Evolutionary conservation across 2,113 vertebrate genomes (phyloP).

Genomic region (Dipodomys stephensi): DNA sequence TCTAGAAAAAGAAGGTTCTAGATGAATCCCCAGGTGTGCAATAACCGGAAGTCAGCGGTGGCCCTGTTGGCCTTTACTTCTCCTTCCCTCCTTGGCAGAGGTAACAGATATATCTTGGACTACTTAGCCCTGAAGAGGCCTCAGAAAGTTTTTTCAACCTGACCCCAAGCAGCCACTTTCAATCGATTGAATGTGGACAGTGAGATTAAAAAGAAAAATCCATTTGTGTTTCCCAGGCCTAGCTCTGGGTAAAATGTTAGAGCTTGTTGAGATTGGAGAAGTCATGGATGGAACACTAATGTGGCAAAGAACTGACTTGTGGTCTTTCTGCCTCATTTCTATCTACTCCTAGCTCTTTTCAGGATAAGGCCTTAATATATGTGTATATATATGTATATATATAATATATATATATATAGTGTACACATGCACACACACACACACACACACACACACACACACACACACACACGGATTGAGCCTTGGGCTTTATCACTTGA

Average conservation of each 20-base stretch:
- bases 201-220: not conserved
- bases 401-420: too few relatives aligned
- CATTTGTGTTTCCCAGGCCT: not conserved
- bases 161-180: not conserved
- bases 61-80: not conserved
- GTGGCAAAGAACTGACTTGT: not conserved
- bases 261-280: not conserved
- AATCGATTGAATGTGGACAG: not conserved
- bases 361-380: not conserved
- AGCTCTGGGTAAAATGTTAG: not conserved
- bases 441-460: too few relatives aligned
- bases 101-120: not conserved
- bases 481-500: too few relatives aligned
- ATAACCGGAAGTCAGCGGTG: not conserved
- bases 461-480: too few relatives aligned
- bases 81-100: not conserved
- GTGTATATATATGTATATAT: too few relatives aligned
- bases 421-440: too few relatives aligned
- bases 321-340: not conserved
- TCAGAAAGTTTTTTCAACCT: not conserved
- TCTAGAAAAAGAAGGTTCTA: not conserved
- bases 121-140: not conserved
- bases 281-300: not conserved
- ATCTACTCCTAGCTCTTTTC: not conserved
- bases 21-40: not conserved